A percentile compares a stretch with the other conserved stretches of the same genome.
These are phyloP conservation scores for Oligia fasciuncula DNA, from an alignment of 2,888 invertebrate species.

Conservation along the genomic window DNA sequence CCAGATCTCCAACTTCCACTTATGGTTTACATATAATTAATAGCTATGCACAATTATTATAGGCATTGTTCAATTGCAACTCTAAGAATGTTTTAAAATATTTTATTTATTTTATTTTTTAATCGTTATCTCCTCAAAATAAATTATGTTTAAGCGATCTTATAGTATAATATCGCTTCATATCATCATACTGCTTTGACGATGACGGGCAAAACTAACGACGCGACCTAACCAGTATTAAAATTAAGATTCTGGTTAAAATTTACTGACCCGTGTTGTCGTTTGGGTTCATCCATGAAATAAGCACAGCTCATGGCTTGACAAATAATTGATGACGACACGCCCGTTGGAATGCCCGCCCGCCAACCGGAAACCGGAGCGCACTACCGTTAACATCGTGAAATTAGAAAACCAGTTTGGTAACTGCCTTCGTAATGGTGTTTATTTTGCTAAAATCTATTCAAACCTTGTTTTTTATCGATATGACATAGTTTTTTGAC, in stretches of 20 bases:
- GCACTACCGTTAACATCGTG: conserved; percentile 85
- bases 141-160: background rate
- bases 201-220: conserved; percentile 7
- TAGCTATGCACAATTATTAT: background rate
- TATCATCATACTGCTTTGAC: background rate
- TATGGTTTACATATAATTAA: background rate
- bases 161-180: background rate
- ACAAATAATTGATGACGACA: conserved; percentile 85
- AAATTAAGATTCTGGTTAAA: conserved; percentile 39
- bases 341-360: conserved; percentile 81
- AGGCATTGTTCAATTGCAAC: background rate
- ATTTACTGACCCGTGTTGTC: conserved; percentile 66
- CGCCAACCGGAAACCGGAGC: conserved; percentile 84
- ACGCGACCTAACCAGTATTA: conserved; percentile 9
- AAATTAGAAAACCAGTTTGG: conserved; percentile 83
- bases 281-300: conserved; percentile 64
- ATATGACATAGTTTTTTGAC: conserved; percentile 16
- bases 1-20: background rate
- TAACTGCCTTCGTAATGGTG: conserved; percentile 65
- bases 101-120: background rate
- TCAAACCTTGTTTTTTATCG: conserved; percentile 24
- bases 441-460: conserved; percentile 59
- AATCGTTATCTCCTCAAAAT: background rate
- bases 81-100: conserved; percentile 1
- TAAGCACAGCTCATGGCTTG: conserved; percentile 69